Evolutionary conservation across 2,888 invertebrate genomes (phyloP).

Genomic region (Endomychus coccineus): DNA sequence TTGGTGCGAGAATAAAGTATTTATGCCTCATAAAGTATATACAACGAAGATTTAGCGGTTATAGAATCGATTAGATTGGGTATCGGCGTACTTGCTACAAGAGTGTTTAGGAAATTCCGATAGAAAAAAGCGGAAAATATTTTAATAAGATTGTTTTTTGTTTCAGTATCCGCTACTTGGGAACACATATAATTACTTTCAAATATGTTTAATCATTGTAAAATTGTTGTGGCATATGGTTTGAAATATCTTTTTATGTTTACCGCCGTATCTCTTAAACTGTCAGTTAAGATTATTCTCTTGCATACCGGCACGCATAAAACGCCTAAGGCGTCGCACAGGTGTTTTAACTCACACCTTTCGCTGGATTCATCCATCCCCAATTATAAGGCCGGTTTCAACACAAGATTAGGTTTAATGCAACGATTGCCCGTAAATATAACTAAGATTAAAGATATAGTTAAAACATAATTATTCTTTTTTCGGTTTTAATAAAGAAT

Average conservation of each 20-base stretch:
- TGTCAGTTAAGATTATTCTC: slow-evolving; percentile 17
- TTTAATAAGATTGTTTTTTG: no score
- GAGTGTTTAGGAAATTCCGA: no score
- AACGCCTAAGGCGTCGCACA: slow-evolving; percentile 37
- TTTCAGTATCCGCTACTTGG: slow-evolving; percentile 10
- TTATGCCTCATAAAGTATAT: no score
- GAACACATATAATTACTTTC: slow-evolving; percentile 13
- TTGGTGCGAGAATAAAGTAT: no score
- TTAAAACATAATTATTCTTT: slow-evolving; percentile 16
- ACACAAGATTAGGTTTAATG: slow-evolving; percentile 44
- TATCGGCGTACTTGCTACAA: no score
- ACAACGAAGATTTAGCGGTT: no score
- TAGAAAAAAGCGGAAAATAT: no score
- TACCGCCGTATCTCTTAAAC: slow-evolving; percentile 17
- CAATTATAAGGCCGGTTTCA: slow-evolving; percentile 44
- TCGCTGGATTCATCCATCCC: slow-evolving; percentile 40
- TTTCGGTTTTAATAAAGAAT: no score
- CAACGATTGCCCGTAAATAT: slow-evolving; percentile 27
- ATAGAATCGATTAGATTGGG: no score
- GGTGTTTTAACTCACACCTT: slow-evolving; percentile 39
- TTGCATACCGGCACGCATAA: slow-evolving; percentile 37
- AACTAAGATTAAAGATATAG: slow-evolving; percentile 16
- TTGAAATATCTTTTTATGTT: slow-evolving; percentile 28
- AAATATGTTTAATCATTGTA: slow-evolving; percentile 17
- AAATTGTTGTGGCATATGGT: slow-evolving; percentile 31